phyloP scores from a whole-genome alignment of 2,888 invertebrate species.

The Clanis bilineata region DNA sequence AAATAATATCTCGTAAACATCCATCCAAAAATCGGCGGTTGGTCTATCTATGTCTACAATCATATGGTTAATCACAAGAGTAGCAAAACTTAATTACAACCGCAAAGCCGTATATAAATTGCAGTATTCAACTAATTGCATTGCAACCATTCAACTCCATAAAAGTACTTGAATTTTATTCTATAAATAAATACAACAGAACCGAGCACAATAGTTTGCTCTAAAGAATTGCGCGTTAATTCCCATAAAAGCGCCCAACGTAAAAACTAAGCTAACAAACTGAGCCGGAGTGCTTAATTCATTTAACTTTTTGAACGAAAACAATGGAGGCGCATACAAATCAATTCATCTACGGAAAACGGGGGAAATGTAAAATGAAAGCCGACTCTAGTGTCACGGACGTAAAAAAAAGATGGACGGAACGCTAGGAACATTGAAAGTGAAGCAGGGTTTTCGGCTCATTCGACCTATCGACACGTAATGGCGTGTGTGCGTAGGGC shows the following conservation, averaged over 20 bases:
- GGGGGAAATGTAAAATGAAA: neutral
- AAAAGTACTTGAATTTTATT: neutral
- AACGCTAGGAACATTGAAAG: too few species aligned
- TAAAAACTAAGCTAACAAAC: constrained; percentile 11
- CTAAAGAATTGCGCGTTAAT: constrained; percentile 8
- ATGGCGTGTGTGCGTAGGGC: too few species aligned
- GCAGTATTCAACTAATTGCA: neutral
- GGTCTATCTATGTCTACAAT: too few species aligned
- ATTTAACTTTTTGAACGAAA: constrained; percentile 22
- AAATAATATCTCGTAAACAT: too few species aligned
- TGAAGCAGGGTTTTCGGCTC: too few species aligned
- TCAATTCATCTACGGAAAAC: constrained; percentile 19
- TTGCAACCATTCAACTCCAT: neutral
- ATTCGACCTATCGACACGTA: too few species aligned
- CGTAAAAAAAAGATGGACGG: too few species aligned
- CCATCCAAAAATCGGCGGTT: too few species aligned
- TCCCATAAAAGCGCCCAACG: constrained; percentile 9
- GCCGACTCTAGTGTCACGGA: neutral
- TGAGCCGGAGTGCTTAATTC: constrained; percentile 14
- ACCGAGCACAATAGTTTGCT: neutral
- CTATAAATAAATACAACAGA: constrained; percentile 5
- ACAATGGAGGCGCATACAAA: constrained; percentile 21
- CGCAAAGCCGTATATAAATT: neutral
- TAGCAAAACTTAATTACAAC: neutral
- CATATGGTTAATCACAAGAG: too few species aligned